Evolutionary conservation across 2,113 vertebrate species (phyloP), one percentile per base, ranked within the genome.

Genomic region (Romanogobio albipinnatus): DNA sequence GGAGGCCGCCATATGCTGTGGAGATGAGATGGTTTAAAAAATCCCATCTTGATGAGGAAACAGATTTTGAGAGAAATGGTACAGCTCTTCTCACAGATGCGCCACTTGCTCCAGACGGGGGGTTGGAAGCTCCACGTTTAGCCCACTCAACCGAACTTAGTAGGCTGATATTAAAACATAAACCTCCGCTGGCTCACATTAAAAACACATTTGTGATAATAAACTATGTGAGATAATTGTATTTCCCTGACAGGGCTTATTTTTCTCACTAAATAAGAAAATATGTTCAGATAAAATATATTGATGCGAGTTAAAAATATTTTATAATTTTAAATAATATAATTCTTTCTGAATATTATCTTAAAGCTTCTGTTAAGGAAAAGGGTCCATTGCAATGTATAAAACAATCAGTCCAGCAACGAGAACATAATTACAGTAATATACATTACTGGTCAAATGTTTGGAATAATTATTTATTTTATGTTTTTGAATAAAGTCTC

Each of bases 21-120:
- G 76, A 87, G 77, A 84, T 86, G 71, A 85, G 83, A 84, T 22
- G 76, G 58, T 81, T 68, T 61, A 39, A 56, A 68, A 53, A 74
- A 64, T 79, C 39, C 77, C 29, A 56, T 78, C 81, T 79, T 26
- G 86, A 79, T 82, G 78, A 74, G 51, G 79, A 76, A 81, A 85
- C 49, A 58, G 81, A 84, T 86, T 84, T 76, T 49, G 26, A 81
- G 19, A 70, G 82, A 66, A 80, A 75, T 49, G 45, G 29, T 56
- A 75, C 53, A 15, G 64, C 45, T 71, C 56, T 78, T 78, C 76
- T 61, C 76, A 10, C 71, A 64, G 75, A 64, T 78, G 75, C 3
- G 5, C 8, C 83, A 70, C 74, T 70, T 51, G 71, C 45, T 75
- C 24, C 71, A 75, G 71, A 49, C n/a, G 45, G 43, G 43, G 71